These are phyloP conservation scores for Dryadula phaetusa DNA, from an alignment of 2,888 invertebrate species.

Conservation along the genomic window DNA sequence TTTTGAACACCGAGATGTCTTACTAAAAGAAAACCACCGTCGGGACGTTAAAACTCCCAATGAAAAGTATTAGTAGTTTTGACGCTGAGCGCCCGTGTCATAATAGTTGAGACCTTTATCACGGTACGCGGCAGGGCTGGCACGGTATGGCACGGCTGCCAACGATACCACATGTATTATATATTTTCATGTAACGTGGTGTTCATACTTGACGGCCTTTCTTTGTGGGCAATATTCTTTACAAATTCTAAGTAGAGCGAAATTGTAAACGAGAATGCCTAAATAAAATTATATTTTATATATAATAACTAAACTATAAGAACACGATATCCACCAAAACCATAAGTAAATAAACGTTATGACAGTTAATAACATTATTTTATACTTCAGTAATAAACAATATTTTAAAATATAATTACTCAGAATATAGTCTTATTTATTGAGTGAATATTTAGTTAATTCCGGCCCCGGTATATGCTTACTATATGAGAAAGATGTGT, in stretches of 20 bases:
- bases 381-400: no score
- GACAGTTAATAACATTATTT: no score
- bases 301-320: no score
- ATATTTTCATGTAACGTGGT: constrained; percentile 64
- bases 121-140: constrained; percentile 69
- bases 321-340: no score
- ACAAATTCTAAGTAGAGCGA: background rate
- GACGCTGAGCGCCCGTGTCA: constrained; percentile 77
- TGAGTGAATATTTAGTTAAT: no score
- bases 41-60: constrained; percentile 56
- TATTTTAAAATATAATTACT: no score
- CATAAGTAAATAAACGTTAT: no score
- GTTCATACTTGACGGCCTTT: constrained; percentile 56
- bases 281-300: background rate
- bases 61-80: constrained; percentile 76
- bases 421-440: no score
- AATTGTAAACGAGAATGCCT: background rate
- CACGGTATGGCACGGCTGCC: constrained; percentile 79
- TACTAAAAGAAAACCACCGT: constrained; percentile 34
- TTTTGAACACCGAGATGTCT: constrained; percentile 54
- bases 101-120: constrained; percentile 71
- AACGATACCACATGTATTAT: constrained; percentile 70
- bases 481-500: no score
- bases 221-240: constrained; percentile 8
- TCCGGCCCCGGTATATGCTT: no score